Evolutionary conservation across 2,113 vertebrate genomes (phyloP), one percentile per base, ranked within the genome.

Genomic region (Pandion haliaetus): DNA sequence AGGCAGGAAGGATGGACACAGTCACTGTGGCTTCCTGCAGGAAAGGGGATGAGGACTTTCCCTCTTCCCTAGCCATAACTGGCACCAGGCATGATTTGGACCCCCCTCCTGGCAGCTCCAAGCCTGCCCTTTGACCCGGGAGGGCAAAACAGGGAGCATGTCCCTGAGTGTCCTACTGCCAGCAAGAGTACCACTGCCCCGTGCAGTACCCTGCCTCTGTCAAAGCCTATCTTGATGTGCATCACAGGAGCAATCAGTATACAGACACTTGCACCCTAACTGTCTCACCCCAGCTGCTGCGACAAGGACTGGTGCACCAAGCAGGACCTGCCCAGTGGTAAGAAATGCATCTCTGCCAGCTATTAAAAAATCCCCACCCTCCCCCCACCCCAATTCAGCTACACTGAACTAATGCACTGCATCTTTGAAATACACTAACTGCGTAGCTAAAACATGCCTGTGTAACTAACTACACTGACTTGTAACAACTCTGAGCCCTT

Each of bases 131-230:
- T 71, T 59, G 44, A 47, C 10, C 15, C 1, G 2, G 19, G 42
- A 71, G 1, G 11, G 14, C 52, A 82, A 52, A 72, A 23, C 4
- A 82, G 8, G 17, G 28, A 87, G 14, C 7, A 26, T 1, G 2
- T 18, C 26, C 19, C 18, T 34, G 26, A 19, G 12, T n/a, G 20
- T n/a, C 28, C 20, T 50, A 40, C 14, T 4, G 5, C 28, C 17
- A 57, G 20, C 0, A 1, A 36, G 6, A 5, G 12, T 49, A 69
- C 26, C 7, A 1, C 19, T 62, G 36, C 17, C 14, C 47, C 19
- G 10, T n/a, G 9, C 32, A 34, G 32, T 49, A 44, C 31, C 26
- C 32, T 62, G n/a, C 23, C 32, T 67, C 54, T 61, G 16, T 21
- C 32, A 50, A 73, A 62, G 23, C 3, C 2, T 17, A 18, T 73